phyloP scores from a whole-genome alignment of 2,797 vertebrate species.

The Gymnothorax reevesii region DNA sequence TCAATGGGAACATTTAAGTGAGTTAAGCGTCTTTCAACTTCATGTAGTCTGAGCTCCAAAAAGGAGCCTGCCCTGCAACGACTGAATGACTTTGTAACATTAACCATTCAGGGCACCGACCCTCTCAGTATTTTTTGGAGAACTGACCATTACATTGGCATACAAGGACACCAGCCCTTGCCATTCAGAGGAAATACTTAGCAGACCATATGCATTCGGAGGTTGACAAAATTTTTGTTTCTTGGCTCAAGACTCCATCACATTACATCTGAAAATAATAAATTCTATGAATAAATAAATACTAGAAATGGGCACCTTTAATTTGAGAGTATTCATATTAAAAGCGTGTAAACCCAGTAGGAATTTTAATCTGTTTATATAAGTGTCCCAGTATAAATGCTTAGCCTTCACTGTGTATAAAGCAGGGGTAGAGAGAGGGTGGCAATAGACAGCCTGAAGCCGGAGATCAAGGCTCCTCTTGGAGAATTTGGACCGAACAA shows the following conservation, averaged over 20 bases:
- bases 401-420: not conserved
- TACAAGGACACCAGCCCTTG: not conserved
- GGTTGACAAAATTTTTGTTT: no score
- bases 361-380: no score
- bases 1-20: constrained; percentile 42
- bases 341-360: no score
- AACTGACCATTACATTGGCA: not conserved
- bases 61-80: constrained; percentile 24
- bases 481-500: not conserved
- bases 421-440: not conserved
- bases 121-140: not conserved
- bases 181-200: not conserved
- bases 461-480: not conserved
- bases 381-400: no score
- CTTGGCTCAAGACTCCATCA: no score
- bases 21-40: constrained; percentile 60
- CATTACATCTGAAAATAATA: no score
- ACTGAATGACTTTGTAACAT: not conserved
- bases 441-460: not conserved
- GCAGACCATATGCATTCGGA: not conserved
- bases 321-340: no score
- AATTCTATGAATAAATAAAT: no score
- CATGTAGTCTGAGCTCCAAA: constrained; percentile 60
- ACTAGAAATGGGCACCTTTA: no score
- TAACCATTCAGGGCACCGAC: not conserved